phyloP scores from a whole-genome alignment of 2,113 vertebrate species.

The Brachyistius frenatus region DNA sequence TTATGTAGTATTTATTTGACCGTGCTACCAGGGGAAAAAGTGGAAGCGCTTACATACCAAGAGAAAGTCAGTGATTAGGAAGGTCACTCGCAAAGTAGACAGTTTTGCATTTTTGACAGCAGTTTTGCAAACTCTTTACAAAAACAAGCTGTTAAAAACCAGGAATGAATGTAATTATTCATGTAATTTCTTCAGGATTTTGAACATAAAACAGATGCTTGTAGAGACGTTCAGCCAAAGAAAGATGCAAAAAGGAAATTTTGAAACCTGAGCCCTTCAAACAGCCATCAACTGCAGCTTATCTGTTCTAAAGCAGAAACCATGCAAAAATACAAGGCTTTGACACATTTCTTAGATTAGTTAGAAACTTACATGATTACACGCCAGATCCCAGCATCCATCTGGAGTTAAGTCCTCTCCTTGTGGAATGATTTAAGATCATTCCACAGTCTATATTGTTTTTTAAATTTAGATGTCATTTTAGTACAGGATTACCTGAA shows the following conservation, averaged over 20 bases:
- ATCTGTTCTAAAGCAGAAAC: neutral
- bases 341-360: conserved; percentile 13
- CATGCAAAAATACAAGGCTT: neutral
- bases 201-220: neutral
- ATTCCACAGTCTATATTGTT: neutral
- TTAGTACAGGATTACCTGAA: neutral
- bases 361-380: neutral
- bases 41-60: too few species aligned
- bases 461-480: neutral
- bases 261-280: neutral
- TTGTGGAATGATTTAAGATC: neutral
- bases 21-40: neutral
- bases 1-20: conserved; percentile 1
- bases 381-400: conserved; percentile 8
- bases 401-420: neutral
- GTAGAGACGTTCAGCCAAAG: neutral
- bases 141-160: conserved; percentile 9
- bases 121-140: neutral
- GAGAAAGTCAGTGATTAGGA: neutral
- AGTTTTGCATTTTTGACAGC: neutral
- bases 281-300: neutral
- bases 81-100: neutral
- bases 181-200: neutral
- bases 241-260: conserved; percentile 6
- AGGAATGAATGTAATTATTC: conserved; percentile 1